Base-by-base conservation (phyloP, 35 echinoderm and acorn worm genomes). In the Holothuria glaberrima region DNA sequence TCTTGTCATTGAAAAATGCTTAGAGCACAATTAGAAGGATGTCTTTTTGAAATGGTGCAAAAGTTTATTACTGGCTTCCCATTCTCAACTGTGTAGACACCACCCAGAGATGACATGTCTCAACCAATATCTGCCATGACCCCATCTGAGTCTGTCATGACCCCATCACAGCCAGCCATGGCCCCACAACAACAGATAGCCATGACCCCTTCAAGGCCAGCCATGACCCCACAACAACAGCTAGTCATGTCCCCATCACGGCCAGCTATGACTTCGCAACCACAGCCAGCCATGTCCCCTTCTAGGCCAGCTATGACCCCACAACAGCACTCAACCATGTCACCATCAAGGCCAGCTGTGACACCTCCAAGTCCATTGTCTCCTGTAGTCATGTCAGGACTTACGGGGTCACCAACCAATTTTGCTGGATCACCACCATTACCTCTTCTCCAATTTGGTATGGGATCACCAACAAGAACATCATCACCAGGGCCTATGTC, bases 291-390 rank as follows among this genome's bases (percentile, higher is more conserved):
- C 44, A 41, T 17, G 7, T 41, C 71, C 28, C 71, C 71, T 75
- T 41, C 71, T 5, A 31, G 71, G 34, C 71, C 12, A 75, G 13
- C 19, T 18, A 75, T 31, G 71, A 36, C 71, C 44, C 22, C 69
- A 41, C 62, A 72, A 0, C 62, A 54, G 12, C 66, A 75, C n/a
- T n/a, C n/a, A 66, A 17, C 30, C 35, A 34, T 28, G 6, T 32
- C 69, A 6, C 69, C 69, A 28, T 34, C 69, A 14, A 25, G 69
- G 69, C 69, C 27, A 72, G 24, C 30, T 12, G 35, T 25, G 69
- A 72, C 69, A 28, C 69, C 71, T 21, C 71, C 71, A 75, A 75
- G 71, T 38, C 71, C 71, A 38, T 31, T 41, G 32, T 31, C 31
- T 7, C 33, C 34, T n/a, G 2, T 29, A 18, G 12, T n/a, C 34